Conservation (phyloP, 2,888 invertebrate genomes). For the Drosophila seclusa region DNA sequence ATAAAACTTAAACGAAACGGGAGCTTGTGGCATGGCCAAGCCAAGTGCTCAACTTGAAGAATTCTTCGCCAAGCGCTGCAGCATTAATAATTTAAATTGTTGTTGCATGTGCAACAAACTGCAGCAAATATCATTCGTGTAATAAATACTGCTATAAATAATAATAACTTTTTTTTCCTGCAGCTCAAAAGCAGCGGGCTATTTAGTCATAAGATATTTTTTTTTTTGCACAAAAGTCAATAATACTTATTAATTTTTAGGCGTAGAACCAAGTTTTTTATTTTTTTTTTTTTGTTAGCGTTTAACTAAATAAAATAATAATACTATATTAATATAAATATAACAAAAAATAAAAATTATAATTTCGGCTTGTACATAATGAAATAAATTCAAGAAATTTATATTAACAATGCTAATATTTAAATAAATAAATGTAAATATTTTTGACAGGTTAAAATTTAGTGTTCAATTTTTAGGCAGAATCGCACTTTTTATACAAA, state of each 20-base stretch:
- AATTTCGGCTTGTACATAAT: slow-evolving; percentile 55
- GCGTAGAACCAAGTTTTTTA: slow-evolving; percentile 29
- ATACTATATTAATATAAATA: slow-evolving; percentile 15
- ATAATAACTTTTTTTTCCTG: slow-evolving; percentile 40
- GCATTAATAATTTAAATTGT: slow-evolving; percentile 8
- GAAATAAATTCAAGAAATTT: slow-evolving; percentile 5
- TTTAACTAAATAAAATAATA: slow-evolving; percentile 22
- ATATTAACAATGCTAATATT: slow-evolving; percentile 44
- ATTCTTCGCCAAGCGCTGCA: slow-evolving; percentile 13
- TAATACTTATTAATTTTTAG: slow-evolving; percentile 66
- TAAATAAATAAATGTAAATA: slow-evolving; percentile 38
- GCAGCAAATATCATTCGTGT: slow-evolving; percentile 57
- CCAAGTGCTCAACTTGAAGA: slow-evolving; percentile 1
- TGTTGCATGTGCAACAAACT: slow-evolving; percentile 18
- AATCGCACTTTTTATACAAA: slow-evolving; percentile 41
- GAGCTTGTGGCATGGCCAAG: slow-evolving; percentile 30
- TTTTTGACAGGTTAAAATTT: slow-evolving; percentile 21
- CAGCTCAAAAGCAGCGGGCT: slow-evolving; percentile 51
- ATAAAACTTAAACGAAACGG: neutral
- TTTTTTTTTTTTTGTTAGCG: slow-evolving; percentile 52
- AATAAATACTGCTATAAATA: slow-evolving; percentile 37
- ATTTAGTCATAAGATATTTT: slow-evolving; percentile 39
- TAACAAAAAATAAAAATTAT: slow-evolving; percentile 6
- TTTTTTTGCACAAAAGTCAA: slow-evolving; percentile 49
- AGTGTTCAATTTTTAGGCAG: slow-evolving; percentile 57